These are phyloP conservation scores for Calameuta pallipes DNA, from an alignment of 2,888 invertebrate species.

Conservation along the genomic window DNA sequence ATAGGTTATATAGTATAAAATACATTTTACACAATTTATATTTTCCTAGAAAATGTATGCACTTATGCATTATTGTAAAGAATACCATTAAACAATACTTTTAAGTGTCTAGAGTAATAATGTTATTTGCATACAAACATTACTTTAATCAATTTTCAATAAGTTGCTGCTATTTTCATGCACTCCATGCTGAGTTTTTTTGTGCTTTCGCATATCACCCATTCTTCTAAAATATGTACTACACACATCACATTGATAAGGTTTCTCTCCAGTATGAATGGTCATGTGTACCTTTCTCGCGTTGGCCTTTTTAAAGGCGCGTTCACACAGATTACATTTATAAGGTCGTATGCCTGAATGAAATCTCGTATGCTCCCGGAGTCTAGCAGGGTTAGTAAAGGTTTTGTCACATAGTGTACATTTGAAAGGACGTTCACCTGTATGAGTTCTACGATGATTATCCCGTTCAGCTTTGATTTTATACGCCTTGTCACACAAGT, in stretches of 20 bases:
- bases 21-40: background rate
- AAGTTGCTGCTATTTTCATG: background rate
- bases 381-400: constrained; percentile 22
- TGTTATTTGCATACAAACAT: background rate
- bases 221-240: constrained; percentile 18
- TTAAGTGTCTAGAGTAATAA: background rate
- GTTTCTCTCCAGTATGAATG: constrained; percentile 34
- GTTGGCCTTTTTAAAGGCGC: constrained; percentile 31
- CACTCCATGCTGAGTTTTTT: constrained; percentile 18
- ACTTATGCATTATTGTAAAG: background rate
- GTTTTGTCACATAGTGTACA: constrained; percentile 24
- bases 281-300: constrained; percentile 33
- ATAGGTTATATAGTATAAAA: background rate
- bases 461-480: constrained; percentile 25
- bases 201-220: constrained; percentile 29
- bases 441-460: constrained; percentile 23
- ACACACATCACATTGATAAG: constrained; percentile 28
- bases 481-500: constrained; percentile 21
- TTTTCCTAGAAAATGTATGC: background rate
- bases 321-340: constrained; percentile 30
- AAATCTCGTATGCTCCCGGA: constrained; percentile 33
- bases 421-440: constrained; percentile 22
- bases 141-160: background rate
- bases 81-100: background rate
- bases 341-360: constrained; percentile 38